phyloP scores from a whole-genome alignment of 2,888 invertebrate genomes.

The Mythimna pallens region DNA sequence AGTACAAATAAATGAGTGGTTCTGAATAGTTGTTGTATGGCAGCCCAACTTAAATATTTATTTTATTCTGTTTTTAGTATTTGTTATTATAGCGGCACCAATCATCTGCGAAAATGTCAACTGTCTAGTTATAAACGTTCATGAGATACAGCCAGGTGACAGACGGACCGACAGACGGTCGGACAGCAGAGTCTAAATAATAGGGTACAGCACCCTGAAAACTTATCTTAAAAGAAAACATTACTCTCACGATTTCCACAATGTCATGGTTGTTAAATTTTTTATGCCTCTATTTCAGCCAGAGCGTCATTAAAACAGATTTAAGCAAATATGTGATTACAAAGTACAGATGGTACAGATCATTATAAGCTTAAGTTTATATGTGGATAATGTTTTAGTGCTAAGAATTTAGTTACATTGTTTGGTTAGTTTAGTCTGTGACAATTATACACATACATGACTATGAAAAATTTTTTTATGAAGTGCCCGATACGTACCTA shows the following conservation, averaged over 20 bases:
- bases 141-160: no score
- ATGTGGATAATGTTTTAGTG: neutral
- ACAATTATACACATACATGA: neutral
- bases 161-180: no score
- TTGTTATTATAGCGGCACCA: no score
- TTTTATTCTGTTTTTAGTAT: no score
- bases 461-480: neutral
- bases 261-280: conserved; percentile 18
- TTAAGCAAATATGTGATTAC: conserved; percentile 33
- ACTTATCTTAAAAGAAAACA: neutral
- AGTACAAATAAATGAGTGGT: no score
- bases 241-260: neutral
- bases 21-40: no score
- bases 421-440: conserved; percentile 4
- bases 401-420: neutral
- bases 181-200: no score
- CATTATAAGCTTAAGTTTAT: conserved; percentile 10
- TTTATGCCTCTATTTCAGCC: conserved; percentile 4
- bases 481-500: no score
- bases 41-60: no score
- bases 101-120: no score
- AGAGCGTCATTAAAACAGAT: conserved; percentile 5
- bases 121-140: no score
- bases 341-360: conserved; percentile 3
- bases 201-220: no score